A percentile compares a stretch with the other conserved stretches of the same genome.
Evolutionary conservation across 92 coral and sea anemone species (phyloP).

Genomic region (Zoanthus gigantus): DNA sequence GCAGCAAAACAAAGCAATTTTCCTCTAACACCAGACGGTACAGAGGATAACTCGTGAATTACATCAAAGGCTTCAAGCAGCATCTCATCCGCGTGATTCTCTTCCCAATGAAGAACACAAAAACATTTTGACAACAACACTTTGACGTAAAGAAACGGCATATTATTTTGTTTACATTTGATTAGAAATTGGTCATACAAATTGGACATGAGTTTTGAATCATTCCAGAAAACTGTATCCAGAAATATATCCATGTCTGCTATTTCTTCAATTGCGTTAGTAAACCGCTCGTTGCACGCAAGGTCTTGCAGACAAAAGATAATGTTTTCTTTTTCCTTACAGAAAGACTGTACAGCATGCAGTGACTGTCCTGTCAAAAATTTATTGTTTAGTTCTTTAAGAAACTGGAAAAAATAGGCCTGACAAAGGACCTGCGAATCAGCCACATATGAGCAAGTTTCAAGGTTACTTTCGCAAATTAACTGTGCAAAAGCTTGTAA

Average conservation of each 20-base stretch:
- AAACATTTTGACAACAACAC: slow-evolving; percentile 5
- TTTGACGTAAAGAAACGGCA: background rate
- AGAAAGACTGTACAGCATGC: background rate
- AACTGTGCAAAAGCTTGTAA: background rate
- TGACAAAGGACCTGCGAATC: background rate
- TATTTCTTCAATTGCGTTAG: background rate
- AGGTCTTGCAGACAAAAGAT: background rate
- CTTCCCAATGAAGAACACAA: background rate
- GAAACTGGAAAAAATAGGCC: background rate
- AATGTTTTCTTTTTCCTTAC: background rate
- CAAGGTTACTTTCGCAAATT: background rate
- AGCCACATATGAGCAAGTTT: background rate
- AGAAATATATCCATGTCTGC: slow-evolving; percentile 18
- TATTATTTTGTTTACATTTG: background rate
- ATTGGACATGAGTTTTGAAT: too few species aligned
- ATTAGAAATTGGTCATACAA: slow-evolving; percentile 14
- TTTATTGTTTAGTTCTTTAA: background rate
- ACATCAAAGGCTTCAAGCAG: background rate
- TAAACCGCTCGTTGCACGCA: background rate
- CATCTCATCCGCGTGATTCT: background rate
- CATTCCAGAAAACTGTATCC: slow-evolving; percentile 15
- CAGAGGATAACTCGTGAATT: background rate
- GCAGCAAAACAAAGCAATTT: background rate
- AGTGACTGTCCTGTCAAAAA: slow-evolving; percentile 27
- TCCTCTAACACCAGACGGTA: background rate